A percentile compares a stretch with the other conserved stretches of the same genome.
Evolutionary conservation across 2,113 vertebrate genomes (phyloP).

Genomic region (Solea solea): DNA sequence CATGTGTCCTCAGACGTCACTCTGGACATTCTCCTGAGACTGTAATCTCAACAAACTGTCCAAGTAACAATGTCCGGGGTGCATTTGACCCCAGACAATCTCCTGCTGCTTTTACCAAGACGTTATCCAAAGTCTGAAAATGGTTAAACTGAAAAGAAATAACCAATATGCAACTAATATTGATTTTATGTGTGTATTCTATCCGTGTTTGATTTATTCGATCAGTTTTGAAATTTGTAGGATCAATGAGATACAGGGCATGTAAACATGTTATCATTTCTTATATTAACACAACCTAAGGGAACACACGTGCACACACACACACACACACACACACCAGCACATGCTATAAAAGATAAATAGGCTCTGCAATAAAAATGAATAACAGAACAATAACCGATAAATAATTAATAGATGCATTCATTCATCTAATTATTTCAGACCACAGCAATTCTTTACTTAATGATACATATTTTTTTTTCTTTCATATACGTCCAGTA

Average conservation of each 20-base stretch:
- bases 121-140: too few species aligned
- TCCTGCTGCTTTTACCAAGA: too few species aligned
- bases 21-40: too few species aligned
- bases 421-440: neutral
- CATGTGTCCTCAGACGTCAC: too few species aligned
- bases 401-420: neutral
- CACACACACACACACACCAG: neutral
- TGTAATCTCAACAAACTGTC: too few species aligned
- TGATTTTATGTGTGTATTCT: neutral
- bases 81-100: too few species aligned
- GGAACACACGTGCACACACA: neutral
- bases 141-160: neutral
- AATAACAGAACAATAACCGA: neutral
- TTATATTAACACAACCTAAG: neutral
- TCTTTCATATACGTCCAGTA: too few species aligned
- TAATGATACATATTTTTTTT: too few species aligned
- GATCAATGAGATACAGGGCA: neutral
- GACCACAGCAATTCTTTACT: neutral
- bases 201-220: neutral
- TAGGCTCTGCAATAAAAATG: neutral
- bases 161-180: neutral
- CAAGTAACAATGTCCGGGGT: too few species aligned
- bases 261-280: conserved; percentile 1
- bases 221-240: too few species aligned
- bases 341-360: neutral